Conservation (phyloP, 2,888 invertebrate genomes). For the Dynastes hyllus region DNA sequence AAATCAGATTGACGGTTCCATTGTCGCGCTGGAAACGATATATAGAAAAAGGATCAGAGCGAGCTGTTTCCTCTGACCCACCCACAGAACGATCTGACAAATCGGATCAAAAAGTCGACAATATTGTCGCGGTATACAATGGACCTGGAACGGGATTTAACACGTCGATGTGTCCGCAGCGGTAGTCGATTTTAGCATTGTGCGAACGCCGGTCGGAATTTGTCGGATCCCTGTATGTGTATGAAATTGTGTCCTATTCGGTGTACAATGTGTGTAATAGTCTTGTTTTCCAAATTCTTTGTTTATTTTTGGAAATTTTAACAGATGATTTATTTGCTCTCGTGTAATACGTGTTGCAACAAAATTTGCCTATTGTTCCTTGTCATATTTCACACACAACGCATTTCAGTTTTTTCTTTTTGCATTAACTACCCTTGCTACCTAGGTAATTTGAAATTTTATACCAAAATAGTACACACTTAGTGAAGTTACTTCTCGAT, state of each 20-base stretch:
- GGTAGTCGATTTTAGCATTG: conserved; percentile 52
- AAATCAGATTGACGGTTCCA: conserved; percentile 53
- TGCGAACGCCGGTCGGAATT: conserved; percentile 36
- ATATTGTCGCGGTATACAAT: conserved; percentile 71
- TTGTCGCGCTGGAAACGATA: conserved; percentile 66
- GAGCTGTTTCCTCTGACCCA: conserved; percentile 65
- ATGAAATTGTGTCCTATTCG: conserved; percentile 29
- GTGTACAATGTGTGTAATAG: background rate
- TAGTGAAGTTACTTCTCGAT: too few relatives aligned
- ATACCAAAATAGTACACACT: too few relatives aligned
- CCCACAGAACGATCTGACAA: conserved; percentile 71
- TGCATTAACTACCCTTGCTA: too few relatives aligned
- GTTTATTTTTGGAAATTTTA: too few relatives aligned
- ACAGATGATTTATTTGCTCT: too few relatives aligned
- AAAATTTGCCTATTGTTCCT: too few relatives aligned
- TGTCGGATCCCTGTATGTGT: conserved; percentile 29
- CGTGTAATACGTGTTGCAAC: too few relatives aligned
- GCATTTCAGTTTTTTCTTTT: too few relatives aligned
- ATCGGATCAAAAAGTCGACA: conserved; percentile 74
- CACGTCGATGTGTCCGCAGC: conserved; percentile 66
- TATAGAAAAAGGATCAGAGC: conserved; percentile 70
- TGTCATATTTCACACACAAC: too few relatives aligned
- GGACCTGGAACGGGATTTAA: conserved; percentile 68
- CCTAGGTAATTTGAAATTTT: too few relatives aligned
- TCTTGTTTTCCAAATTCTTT: background rate